Evolutionary conservation across 2,797 vertebrate genomes (phyloP).

Genomic region (Vultur gryphus): DNA sequence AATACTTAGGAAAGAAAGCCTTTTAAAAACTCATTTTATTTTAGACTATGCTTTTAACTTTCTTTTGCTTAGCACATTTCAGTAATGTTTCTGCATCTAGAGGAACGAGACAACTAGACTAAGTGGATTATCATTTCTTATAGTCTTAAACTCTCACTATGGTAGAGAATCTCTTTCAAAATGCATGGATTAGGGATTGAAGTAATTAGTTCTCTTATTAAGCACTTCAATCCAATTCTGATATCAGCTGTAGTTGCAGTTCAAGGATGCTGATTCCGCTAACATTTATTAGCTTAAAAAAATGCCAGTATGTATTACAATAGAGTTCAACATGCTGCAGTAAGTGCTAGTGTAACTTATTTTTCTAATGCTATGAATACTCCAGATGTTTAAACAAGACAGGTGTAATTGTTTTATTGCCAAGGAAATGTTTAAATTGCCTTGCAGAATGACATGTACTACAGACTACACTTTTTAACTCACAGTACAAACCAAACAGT

Average conservation of each 20-base stretch:
- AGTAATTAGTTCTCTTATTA: neutral
- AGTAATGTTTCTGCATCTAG: neutral
- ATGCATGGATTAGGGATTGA: neutral
- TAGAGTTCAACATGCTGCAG: neutral
- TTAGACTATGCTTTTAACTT: neutral
- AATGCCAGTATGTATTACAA: neutral
- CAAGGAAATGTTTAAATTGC: slow-evolving; percentile 6
- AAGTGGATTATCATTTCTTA: neutral
- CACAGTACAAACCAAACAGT: neutral
- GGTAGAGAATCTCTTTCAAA: neutral
- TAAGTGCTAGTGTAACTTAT: neutral
- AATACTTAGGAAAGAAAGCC: neutral
- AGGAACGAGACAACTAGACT: neutral
- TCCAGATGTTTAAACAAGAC: neutral
- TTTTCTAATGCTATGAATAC: neutral
- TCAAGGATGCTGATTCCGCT: neutral
- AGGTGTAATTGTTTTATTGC: neutral
- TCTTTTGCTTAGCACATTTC: neutral
- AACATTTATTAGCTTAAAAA: neutral
- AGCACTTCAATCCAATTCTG: neutral
- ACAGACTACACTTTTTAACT: neutral
- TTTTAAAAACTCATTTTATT: neutral
- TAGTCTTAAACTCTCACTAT: neutral
- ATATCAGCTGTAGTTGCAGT: neutral
- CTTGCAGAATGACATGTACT: neutral